Evolutionary conservation across 2,888 invertebrate genomes (phyloP), one percentile per base, ranked within the genome.

Genomic region (Lasioglossum vierecki): DNA sequence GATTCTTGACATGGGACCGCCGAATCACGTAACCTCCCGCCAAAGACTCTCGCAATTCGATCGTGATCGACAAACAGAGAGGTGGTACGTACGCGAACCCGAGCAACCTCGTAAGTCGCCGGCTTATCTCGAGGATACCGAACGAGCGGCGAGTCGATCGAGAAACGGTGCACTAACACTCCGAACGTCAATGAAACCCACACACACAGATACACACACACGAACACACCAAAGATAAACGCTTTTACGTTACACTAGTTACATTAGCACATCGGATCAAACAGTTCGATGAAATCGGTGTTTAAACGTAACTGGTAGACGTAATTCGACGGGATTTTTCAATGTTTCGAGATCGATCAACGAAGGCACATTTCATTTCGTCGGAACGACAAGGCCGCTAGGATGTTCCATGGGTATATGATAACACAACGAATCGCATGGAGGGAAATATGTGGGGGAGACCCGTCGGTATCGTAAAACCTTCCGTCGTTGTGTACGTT

Each of bases 361-460:
- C 57, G 46, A 30, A 60, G 70, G 46, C 57, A 82, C 26, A 41
- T 39, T 15, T 49, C 46, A 49, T 46, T 66, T 82, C 63, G 18
- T 2, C 41, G 71, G 71, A 75, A 83, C 60, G 74, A 75, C 60
- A 35, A 83, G 57, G 57, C 57, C 66, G 72, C 46, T 49, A 39
- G 71, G 46, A 76, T 57, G 57, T 76, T 73, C 57, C 30, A 74
- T 68, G 79, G 73, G 78, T 77, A 15, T 68, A 80, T 71, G 82
- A 78, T 84, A 76, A 85, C 86, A 89, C 88, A 89, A 89, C 89
- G 90, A 89, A 86, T 88, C 49, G 88, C 86, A 82, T 79, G 79
- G 80, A 15, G 82, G 63, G 83, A 82, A 72, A 53, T 35, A 39
- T 39, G 53, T 89, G 82, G 71, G 74, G 57, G 63, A 63, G 68